These are phyloP conservation scores for Euproctis similis DNA, from an alignment of 2,888 invertebrate genomes.

Conservation along the genomic window DNA sequence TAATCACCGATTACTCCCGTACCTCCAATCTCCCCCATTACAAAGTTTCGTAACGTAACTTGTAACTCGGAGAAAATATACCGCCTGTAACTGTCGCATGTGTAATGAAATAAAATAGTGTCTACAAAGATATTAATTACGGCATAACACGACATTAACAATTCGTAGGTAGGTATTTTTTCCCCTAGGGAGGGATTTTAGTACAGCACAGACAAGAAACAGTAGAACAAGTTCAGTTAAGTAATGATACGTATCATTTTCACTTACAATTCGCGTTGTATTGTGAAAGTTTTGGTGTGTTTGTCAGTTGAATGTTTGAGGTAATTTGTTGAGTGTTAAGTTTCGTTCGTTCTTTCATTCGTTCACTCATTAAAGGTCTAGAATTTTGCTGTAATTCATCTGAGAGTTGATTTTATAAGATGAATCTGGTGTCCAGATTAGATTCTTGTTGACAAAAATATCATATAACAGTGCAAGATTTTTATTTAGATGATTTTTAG, in stretches of 20 bases:
- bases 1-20: conserved; percentile 19
- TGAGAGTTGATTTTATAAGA: no score
- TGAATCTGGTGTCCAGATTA: no score
- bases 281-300: not conserved
- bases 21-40: conserved; percentile 16
- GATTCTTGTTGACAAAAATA: no score
- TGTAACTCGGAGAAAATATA: conserved; percentile 47
- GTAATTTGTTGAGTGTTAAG: no score
- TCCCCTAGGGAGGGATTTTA: conserved; percentile 16
- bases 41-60: conserved; percentile 36
- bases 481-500: no score
- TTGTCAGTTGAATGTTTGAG: not conserved
- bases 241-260: conserved; percentile 2
- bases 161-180: conserved; percentile 28
- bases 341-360: no score
- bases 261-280: not conserved
- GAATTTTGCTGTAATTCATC: no score
- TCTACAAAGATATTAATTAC: conserved; percentile 65
- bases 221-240: conserved; percentile 19
- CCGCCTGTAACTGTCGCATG: conserved; percentile 44
- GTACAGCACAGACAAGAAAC: conserved; percentile 10
- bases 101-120: conserved; percentile 71
- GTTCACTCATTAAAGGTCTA: no score
- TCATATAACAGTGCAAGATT: no score
- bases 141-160: conserved; percentile 56